Base-by-base conservation (phyloP, 2,888 invertebrate genomes). In the Lasius platythorax region DNA sequence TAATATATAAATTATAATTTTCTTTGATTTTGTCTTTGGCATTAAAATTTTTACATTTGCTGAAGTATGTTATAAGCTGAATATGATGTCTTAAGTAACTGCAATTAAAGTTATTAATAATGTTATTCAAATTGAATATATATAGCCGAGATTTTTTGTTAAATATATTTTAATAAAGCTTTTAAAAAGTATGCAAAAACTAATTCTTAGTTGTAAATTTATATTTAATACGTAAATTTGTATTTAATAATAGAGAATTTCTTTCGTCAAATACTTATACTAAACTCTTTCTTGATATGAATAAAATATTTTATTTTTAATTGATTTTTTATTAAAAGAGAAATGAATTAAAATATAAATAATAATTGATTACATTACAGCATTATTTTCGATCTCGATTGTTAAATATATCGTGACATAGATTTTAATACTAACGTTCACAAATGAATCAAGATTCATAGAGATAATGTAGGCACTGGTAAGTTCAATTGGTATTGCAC, bases 401-500 rank as follows among this genome's bases (percentile, higher is more conserved):
- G 28, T 28, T 28, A 64, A n/a, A n/a, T 33, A 37, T 37, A 37
- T 46, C 3, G 46, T 11, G 18, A 70, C 11, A 37, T 12, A 63
- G 33, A 30, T 63, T 63, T 75, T n/a, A 1, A 64, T 63, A 89
- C 89, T 82, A 15, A 91, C 89, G 30, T 23, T 78, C 4, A 75
- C 85, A 43, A 89, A 92, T 5, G 89, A 85, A 46, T 86, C 83
- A 5, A 91, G 78, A 18, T 86, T 87, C n/a, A 91, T 63, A 4
- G 87, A 78, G 15, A 90, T 63, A 3, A 91, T 18, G 12, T 83
- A 74, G 3, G 43, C 78, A 50, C 88, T 82, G 6, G 84, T 88
- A n/a, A 90, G 86, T 11, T 82, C 75, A 4, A 92, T 83, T 0
- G 90, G 88, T 64, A 53, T 83, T 43, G 58, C 74, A 0, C 88